Conservation (phyloP, 23 tunicate genomes). For the Diplosoma virens region DNA sequence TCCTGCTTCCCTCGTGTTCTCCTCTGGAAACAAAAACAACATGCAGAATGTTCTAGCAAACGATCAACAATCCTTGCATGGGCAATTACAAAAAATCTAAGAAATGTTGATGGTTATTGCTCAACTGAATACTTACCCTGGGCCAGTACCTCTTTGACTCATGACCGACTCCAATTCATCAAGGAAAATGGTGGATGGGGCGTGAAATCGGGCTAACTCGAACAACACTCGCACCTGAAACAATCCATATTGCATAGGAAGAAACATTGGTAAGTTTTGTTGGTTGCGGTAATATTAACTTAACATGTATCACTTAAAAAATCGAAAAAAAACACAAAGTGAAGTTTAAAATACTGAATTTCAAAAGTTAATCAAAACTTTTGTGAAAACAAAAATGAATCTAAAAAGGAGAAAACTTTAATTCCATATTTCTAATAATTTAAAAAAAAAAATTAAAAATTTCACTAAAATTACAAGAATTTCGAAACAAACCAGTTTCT, state of each 20-base stretch:
- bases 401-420: too few relatives aligned
- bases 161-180: conserved; percentile 93
- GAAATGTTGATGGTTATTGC: not conserved
- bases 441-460: not conserved
- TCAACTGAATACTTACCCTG: conserved; percentile 50
- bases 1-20: conserved; percentile 92
- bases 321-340: not conserved
- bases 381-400: too few relatives aligned
- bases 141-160: conserved; percentile 95
- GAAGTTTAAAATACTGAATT: too few relatives aligned
- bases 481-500: conserved; percentile 58
- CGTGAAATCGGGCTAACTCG: conserved; percentile 92
- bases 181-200: conserved; percentile 92
- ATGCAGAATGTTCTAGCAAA: not conserved
- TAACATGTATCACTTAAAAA: too few relatives aligned
- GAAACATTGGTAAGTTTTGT: too few relatives aligned
- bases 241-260: too few relatives aligned
- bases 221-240: conserved; percentile 85
- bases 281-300: too few relatives aligned
- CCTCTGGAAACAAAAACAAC: conserved; percentile 40
- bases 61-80: too few relatives aligned
- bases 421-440: not conserved
- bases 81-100: too few relatives aligned
- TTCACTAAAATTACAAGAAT: not conserved
- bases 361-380: too few relatives aligned